Evolutionary conservation across 1,140 invertebrate species (phyloP).

Genomic region (Globodera ellingtonae): DNA sequence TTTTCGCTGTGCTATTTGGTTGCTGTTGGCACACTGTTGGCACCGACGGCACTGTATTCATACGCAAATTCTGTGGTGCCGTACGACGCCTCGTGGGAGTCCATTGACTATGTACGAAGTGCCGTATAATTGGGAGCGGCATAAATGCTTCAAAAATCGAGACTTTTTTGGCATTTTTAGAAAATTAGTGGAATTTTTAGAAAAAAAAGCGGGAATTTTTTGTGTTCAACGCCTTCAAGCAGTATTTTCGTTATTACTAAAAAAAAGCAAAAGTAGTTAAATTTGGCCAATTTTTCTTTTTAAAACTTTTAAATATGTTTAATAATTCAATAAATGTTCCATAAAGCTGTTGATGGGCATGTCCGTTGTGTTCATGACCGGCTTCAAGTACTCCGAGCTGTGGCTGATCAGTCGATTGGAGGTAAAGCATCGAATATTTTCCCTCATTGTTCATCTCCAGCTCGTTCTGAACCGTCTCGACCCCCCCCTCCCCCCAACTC

Average conservation of each 20-base stretch:
- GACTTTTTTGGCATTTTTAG: no score
- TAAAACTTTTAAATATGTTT: no score
- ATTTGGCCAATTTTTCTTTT: not conserved
- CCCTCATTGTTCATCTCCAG: not conserved
- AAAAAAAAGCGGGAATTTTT: no score
- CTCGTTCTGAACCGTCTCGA: not conserved
- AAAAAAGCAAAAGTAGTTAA: no score
- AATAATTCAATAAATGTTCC: no score
- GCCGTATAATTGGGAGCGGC: no score
- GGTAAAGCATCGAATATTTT: conserved; percentile 7
- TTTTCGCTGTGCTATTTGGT: conserved; percentile 33
- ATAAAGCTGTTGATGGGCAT: conserved; percentile 34
- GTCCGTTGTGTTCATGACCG: conserved; percentile 37
- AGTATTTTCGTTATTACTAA: no score
- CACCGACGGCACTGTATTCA: conserved; percentile 48
- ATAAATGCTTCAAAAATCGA: not conserved
- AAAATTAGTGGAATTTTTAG: no score
- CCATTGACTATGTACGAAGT: conserved; percentile 48
- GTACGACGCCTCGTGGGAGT: conserved; percentile 56
- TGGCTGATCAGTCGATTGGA: conserved; percentile 35
- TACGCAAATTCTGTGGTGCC: conserved; percentile 41
- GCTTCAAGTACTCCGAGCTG: conserved; percentile 43
- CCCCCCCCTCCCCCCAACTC: not conserved
- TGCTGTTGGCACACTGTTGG: conserved; percentile 26
- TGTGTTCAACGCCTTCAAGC: no score